Evolutionary conservation across 1,140 invertebrate species (phyloP).

Genomic region (Cydia strobilella): DNA sequence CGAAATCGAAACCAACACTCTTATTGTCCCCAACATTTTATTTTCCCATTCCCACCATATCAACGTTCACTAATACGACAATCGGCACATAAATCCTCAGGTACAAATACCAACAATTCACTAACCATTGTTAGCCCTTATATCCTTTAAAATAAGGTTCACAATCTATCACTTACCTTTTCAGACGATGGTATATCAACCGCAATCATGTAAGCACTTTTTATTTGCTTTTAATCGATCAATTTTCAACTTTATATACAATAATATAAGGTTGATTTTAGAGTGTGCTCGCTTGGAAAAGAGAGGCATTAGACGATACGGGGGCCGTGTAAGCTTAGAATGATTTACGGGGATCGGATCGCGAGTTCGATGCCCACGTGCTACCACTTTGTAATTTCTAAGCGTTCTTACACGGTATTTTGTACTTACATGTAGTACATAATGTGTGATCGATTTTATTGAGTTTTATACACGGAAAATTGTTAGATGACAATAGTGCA

Average conservation of each 20-base stretch:
- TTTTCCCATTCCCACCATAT: conserved; percentile 23
- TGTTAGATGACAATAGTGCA: no score
- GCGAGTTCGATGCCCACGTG: conserved; percentile 5
- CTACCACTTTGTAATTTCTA: conserved; percentile 22
- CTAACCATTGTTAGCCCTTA: background rate
- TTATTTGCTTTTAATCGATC: background rate
- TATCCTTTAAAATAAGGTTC: background rate
- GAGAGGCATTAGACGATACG: background rate
- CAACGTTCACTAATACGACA: conserved; percentile 22
- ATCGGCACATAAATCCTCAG: conserved; percentile 24
- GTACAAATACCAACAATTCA: background rate
- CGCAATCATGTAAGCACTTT: background rate
- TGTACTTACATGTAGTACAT: no score
- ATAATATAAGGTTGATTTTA: background rate
- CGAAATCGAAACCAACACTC: background rate
- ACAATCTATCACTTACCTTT: background rate
- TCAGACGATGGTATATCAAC: background rate
- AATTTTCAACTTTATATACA: background rate
- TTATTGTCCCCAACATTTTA: conserved; percentile 13
- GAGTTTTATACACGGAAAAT: no score
- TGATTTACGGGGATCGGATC: conserved; percentile 20
- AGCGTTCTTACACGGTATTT: background rate
- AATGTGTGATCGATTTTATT: no score
- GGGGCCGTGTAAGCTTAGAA: conserved; percentile 10
- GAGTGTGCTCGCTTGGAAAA: background rate